Base-by-base conservation (phyloP, 2,797 vertebrate genomes). In the Oreortyx pictus region DNA sequence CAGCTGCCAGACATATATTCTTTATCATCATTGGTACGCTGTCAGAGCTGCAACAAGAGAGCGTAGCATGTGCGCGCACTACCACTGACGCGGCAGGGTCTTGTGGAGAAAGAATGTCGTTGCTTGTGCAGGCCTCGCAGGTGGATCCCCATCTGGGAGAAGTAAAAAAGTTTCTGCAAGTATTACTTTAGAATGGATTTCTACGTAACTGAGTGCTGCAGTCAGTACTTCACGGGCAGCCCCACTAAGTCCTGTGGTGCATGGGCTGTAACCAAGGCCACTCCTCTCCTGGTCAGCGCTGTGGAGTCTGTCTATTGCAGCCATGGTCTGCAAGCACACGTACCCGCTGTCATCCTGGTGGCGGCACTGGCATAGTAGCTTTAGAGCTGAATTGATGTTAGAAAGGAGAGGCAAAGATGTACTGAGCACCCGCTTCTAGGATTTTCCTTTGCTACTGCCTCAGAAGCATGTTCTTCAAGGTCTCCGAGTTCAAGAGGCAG, bases 321-420 rank as follows among this genome's bases (percentile, higher is more conserved):
- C 78, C 1, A 2, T 23, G 9, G 31, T 41, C 61, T 54, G 56
- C 50, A 72, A 25, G 52, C 3, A 6, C 7, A 3, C 12, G 60
- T 29, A 20, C 20, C 59, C 49, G 9, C 44, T 8, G 0, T 6
- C 24, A 25, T 62, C 25, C 20, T 27, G 5, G 2, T 1, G 3
- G 44, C 71, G 44, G 6, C 47, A 44, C 1, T 56, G 49, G 16
- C 31, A 33, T 43, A 39, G 57, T 8, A 73, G 44, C 35, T 60
- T 16, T 75, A 57, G 59, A 41, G 39, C 24, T 67, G 43, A 70
- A 61, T 47, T 71, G 11, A 27, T 23, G 84, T 47, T 52, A 33
- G 35, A 87, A 89, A 62, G 14, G 19, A 22, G 24, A 82, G 31
- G 37, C 9, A 20, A 76, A 49, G 44, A 54, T 29, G 9, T 46